Conservation (phyloP, 2,797 vertebrate genomes). For the Myotis findleyi region DNA sequence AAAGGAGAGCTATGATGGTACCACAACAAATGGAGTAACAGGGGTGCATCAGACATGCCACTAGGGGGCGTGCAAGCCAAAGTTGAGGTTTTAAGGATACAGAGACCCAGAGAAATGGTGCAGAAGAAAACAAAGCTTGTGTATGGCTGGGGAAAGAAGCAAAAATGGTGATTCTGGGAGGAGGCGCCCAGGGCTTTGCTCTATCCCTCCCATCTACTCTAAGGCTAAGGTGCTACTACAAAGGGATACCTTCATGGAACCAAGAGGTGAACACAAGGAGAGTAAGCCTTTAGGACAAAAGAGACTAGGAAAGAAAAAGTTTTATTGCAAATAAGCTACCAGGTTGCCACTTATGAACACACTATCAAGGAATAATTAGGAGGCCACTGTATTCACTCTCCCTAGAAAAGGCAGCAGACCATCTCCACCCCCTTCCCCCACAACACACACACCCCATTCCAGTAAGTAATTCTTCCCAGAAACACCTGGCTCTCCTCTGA, state of each 20-base stretch:
- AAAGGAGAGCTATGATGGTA: background rate
- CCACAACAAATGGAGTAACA: background rate
- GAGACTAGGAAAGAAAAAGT: background rate
- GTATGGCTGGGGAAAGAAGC: background rate
- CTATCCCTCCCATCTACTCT: background rate
- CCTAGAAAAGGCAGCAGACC: background rate
- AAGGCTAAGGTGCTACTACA: background rate
- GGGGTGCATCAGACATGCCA: slow-evolving; percentile 57
- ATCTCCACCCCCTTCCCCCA: background rate
- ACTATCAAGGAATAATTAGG: background rate
- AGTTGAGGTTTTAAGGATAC: slow-evolving; percentile 45
- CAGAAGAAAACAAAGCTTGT: slow-evolving; percentile 29
- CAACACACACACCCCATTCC: background rate
- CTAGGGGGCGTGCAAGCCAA: slow-evolving; percentile 74
- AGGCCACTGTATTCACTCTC: background rate
- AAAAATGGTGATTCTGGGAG: background rate
- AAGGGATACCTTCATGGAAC: background rate
- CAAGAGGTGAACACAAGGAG: slow-evolving; percentile 23
- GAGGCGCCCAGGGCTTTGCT: background rate
- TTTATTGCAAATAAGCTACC: background rate
- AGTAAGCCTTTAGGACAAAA: background rate
- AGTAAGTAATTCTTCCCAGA: slow-evolving; percentile 12
- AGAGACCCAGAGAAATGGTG: background rate
- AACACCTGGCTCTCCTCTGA: background rate
- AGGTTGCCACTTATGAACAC: background rate